Base-by-base conservation (phyloP, 2,888 invertebrate species). In the Acrocyrtus sp. region DNA sequence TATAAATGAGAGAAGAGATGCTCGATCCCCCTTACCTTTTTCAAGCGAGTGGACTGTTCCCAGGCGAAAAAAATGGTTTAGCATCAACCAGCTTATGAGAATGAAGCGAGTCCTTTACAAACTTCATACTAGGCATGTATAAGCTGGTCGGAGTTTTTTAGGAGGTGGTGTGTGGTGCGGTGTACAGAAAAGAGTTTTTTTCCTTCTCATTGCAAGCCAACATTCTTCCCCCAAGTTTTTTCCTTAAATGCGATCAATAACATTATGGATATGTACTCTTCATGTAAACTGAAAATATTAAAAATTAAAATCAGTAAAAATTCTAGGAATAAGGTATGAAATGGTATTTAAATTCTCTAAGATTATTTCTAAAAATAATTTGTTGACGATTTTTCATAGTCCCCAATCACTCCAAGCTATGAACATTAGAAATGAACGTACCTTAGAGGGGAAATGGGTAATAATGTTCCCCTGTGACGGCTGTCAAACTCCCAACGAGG, bases 381-480 rank as follows among this genome's bases (percentile, higher is more conserved):
- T n/a, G n/a, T n/a, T n/a, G n/a, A n/a, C n/a, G n/a, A n/a, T n/a
- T n/a, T n/a, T n/a, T n/a, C n/a, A n/a, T n/a, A n/a, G n/a, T n/a
- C 66, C 66, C 66, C 57, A 24, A 34, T 17, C 2, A 19, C 47
- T 15, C 39, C 50, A 68, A 50, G 67, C 67, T 68, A 27, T 4
- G 24, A 51, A 29, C 60, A 24, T 15, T n/a, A 39, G 15, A 51
- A 1, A 24, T 68, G 67, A 68, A 60, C 60, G 34, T 10, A 39
- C 67, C 60, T 2, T 19, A 27, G 17, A 68, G 53, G 67, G 67
- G 67, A 57, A 68, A 68, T 57, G 39, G 67, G 60, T 43, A 68
- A 68, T 68, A 68, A 53, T 68, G 67, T 51, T 68, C 67, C 67
- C 67, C 67, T 22, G 60, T 68, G 67, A 68, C 67, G 67, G 67